These are phyloP conservation scores for Saccostrea cuccullata DNA, from an alignment of 1,140 invertebrate genomes.

Conservation along the genomic window DNA sequence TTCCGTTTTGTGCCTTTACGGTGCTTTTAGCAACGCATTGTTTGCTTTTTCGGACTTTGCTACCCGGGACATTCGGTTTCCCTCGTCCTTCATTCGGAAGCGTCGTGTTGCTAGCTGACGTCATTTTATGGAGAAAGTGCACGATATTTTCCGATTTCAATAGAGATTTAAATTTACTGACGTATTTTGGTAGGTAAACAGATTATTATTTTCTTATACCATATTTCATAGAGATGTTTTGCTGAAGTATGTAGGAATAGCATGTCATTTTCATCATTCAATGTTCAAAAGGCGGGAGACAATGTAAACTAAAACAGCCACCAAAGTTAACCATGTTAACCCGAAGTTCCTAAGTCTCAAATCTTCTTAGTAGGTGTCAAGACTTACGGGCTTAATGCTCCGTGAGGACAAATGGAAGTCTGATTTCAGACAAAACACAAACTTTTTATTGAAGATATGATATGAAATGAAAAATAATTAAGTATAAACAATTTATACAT, in stretches of 20 bases:
- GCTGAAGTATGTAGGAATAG: neutral
- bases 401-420: too few species aligned
- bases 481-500: too few species aligned
- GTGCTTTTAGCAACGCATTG: neutral
- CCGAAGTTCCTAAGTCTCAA: slow-evolving; percentile 32
- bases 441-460: too few species aligned
- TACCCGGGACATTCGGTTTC: neutral
- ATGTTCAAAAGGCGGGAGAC: neutral
- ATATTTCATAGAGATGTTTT: neutral
- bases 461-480: too few species aligned
- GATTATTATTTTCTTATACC: neutral
- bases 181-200: slow-evolving; percentile 9
- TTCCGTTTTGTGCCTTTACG: neutral
- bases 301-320: neutral
- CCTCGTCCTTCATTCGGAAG: neutral
- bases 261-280: neutral
- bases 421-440: too few species aligned
- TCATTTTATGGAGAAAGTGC: slow-evolving; percentile 39
- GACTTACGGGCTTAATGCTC: neutral
- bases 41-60: neutral
- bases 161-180: neutral
- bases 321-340: neutral
- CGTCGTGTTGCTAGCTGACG: slow-evolving; percentile 42
- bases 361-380: slow-evolving; percentile 7
- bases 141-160: neutral